Conservation (phyloP, 2,113 vertebrate species). For the Rhipidura dahli region DNA sequence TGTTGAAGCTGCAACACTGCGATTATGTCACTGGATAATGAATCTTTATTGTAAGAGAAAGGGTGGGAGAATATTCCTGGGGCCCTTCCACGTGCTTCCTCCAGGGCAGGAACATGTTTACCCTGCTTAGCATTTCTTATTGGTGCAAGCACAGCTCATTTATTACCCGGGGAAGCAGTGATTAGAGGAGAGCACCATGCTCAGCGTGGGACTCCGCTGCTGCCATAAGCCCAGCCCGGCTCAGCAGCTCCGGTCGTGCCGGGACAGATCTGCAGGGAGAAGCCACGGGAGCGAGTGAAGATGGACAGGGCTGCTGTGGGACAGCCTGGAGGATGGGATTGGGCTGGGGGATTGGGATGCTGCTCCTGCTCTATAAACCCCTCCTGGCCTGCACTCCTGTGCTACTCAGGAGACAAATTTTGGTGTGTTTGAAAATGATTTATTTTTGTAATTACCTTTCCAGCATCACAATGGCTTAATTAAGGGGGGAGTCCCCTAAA, state of each 20-base stretch:
- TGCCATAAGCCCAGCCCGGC: not conserved
- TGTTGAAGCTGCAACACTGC: not conserved
- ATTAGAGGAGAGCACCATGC: not conserved
- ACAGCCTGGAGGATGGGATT: not conserved
- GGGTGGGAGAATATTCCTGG: not conserved
- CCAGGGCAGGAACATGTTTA: not conserved
- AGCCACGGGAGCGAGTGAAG: fast-evolving
- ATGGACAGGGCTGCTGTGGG: not conserved
- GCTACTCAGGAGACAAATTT: not conserved
- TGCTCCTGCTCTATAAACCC: not conserved
- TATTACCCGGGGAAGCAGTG: not conserved
- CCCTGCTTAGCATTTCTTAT: not conserved
- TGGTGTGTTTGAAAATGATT: not conserved
- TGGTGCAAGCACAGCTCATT: not conserved
- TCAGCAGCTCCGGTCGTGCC: not conserved
- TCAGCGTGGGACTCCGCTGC: not conserved
- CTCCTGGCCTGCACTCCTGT: not conserved
- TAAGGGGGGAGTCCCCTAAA: not conserved
- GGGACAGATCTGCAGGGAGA: not conserved
- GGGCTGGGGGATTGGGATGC: fast-evolving
- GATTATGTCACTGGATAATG: not conserved
- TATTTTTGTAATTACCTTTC: not conserved
- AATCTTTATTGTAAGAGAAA: not conserved
- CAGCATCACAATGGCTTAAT: not conserved
- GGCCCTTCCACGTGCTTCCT: not conserved